Percentiles rank a stretch among this genome's conserved stretches.
Evolutionary conservation across 2,797 vertebrate species (phyloP).

Genomic region (Gallinago solitaria): DNA sequence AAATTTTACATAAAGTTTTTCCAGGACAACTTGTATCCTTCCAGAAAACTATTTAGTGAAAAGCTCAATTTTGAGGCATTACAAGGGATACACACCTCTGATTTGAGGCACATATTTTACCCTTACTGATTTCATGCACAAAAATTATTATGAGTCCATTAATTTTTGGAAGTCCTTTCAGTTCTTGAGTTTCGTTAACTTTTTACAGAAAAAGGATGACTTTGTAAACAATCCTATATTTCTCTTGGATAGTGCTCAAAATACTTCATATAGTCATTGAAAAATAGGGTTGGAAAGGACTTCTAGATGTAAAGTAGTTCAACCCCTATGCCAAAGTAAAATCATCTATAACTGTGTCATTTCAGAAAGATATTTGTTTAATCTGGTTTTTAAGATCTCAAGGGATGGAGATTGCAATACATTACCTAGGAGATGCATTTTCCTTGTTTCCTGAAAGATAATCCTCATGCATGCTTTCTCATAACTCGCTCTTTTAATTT

Average conservation of each 20-base stretch:
- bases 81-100: not conserved
- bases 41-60: not conserved
- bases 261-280: not conserved
- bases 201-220: not conserved
- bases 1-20: not conserved
- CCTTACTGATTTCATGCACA: not conserved
- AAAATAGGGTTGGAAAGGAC: not conserved
- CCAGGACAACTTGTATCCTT: not conserved
- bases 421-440: not conserved
- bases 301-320: not conserved
- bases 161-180: not conserved
- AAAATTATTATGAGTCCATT: not conserved
- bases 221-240: not conserved
- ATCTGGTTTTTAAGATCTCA: not conserved
- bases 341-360: not conserved
- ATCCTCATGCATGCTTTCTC: not conserved
- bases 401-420: not conserved
- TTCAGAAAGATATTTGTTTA: conserved; percentile 16
- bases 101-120: not conserved
- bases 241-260: conserved; percentile 32
- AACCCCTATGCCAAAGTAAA: not conserved
- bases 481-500: not conserved
- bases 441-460: not conserved
- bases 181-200: not conserved
- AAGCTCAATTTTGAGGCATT: not conserved